Base-by-base conservation (phyloP, 1,140 invertebrate species). In the Musca domestica region DNA sequence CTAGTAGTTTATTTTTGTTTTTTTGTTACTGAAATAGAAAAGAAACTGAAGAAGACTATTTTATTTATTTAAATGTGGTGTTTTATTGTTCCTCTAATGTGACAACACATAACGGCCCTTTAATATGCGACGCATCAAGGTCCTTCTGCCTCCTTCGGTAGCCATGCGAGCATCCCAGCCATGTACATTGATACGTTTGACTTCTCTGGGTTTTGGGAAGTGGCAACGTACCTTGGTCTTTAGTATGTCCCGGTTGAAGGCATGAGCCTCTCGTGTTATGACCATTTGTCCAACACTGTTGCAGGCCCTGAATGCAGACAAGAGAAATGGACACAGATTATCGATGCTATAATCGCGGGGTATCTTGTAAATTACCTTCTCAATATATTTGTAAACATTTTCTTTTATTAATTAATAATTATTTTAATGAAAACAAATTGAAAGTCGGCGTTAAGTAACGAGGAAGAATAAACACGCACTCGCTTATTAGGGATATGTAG, bases 191-290 rank as follows among this genome's bases (percentile, higher is more conserved):
- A 93, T 85, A 71, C 91, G 85, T 73, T 84, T 88, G 0, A 84
- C 84, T 83, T 94, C 92, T 67, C 83, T 88, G 0, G 92, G 89
- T 46, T 87, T 83, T 5, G 91, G 91, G 72, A 93, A 93, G 71
- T 91, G 87, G 73, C 86, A 85, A 27, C 90, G 84, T 0, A 88
- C 82, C 51, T 83, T 84, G 0, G 77, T 84, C 71, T 78, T 80
- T 0, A 80, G 66, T 2, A 78, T 25, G 2, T 69, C 73, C 2
- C 78, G 71, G 25, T 80, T 72, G 23, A 80, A 80, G 2, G 71
- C 74, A 64, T 80, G 66, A 30, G 78, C 80, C 3, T 80, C 73
- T 7, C 78, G 72, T 27, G 72, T 71, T 9, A 77, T 64, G 9
- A 78, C 5, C 0, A 68, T 68, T 69, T 80, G 75, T 0, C 72